Evolutionary conservation across 1,140 invertebrate species (phyloP).

Genomic region (Stenopsyche tienmushanensis): DNA sequence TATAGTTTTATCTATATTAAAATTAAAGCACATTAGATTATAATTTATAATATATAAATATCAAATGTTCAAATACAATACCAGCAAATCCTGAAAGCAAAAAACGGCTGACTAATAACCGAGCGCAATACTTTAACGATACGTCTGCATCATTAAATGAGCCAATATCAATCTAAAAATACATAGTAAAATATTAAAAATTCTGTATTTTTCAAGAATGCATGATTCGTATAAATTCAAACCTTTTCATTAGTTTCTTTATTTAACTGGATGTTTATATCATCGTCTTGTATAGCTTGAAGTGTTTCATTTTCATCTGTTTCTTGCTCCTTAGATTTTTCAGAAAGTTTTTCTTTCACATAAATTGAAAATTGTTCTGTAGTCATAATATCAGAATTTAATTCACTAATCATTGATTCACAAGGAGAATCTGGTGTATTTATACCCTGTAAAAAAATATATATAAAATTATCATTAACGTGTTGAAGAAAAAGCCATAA

Average conservation of each 20-base stretch:
- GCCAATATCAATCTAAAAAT: constrained; percentile 66
- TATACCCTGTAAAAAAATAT: constrained; percentile 31
- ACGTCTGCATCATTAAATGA: constrained; percentile 64
- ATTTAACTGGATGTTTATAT: constrained; percentile 24
- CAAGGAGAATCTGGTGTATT: constrained; percentile 51
- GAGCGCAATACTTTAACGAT: constrained; percentile 71
- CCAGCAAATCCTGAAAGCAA: constrained; percentile 67
- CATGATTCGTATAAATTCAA: not conserved
- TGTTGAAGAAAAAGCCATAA: constrained; percentile 3
- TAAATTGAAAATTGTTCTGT: constrained; percentile 47
- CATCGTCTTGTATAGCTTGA: constrained; percentile 42
- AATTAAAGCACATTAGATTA: not conserved
- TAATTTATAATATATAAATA: not conserved
- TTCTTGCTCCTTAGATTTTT: constrained; percentile 43
- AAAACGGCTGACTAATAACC: constrained; percentile 74
- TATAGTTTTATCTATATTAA: constrained; percentile 30
- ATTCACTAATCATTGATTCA: constrained; percentile 45
- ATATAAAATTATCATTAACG: constrained; percentile 1
- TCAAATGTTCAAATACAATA: not conserved
- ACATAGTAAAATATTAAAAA: too few species aligned
- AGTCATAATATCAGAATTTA: constrained; percentile 41
- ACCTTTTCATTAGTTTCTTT: constrained; percentile 31
- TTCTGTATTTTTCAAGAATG: too few species aligned
- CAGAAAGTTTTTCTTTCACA: constrained; percentile 45
- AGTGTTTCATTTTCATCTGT: constrained; percentile 47